Evolutionary conservation across 2,113 vertebrate species (phyloP), one percentile per base, ranked within the genome.

Genomic region (Pseudolaguvia tuberculata): DNA sequence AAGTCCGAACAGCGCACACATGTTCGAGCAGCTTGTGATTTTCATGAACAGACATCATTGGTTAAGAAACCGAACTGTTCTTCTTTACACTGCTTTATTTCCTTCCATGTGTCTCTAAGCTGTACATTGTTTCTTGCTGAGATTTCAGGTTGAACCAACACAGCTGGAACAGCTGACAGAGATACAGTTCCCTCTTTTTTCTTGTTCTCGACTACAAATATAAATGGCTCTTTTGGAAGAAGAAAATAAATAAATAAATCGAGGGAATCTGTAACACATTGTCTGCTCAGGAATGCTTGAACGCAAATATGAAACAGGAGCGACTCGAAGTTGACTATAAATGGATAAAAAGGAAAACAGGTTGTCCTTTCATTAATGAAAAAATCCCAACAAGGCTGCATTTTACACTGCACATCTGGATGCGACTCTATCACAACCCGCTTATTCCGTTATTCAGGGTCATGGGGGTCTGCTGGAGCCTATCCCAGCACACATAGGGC

Each of bases 1-100:
- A 21, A 21, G 48, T 27, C 56, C 9, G 72, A 25, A 65, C 27
- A 27, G 17, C 3, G 1, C 21, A 29, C 48, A 65, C 23, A 42
- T 75, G 72, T 29, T 53, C 72, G 59, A 29, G 53, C 21, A 25
- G 45, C 71, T n/a, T 76, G 66, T 10, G 47, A 56, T 76, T 70
- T 76, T 53, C 8, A 5, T 56, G 65, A 68, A 35, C 66, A 52
- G 53, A 69, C 53, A 50, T 48, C 20, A 11, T 45, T 70, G 75
- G 75, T 57, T 12, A 52, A 56, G 45, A 59, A 59, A 48, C n/a
- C 13, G 45, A 27, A 13, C 5, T 35, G 9, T 39, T 31, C 47
- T 29, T 70, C 56, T 56, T 23, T 53, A 57, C 48, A 14, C 55
- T 53, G 45, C 66, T 35, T 61, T 70, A 62, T 61, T 52, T 12